These are phyloP conservation scores for Nipponacmea schrenckii DNA, from an alignment of 2,888 invertebrate species.

Conservation along the genomic window DNA sequence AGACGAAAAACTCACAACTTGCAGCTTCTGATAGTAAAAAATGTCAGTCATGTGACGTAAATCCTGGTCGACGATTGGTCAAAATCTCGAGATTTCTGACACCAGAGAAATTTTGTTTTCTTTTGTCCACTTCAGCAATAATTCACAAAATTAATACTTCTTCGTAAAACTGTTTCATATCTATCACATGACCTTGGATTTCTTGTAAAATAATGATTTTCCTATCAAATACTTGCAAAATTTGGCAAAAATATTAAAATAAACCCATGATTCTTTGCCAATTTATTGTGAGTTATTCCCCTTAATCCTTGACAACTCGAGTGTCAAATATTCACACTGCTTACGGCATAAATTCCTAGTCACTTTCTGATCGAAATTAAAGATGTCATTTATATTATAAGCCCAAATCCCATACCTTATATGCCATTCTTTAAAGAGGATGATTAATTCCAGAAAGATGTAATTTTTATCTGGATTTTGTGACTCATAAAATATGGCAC, in stretches of 20 bases:
- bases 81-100: not conserved
- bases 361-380: no score
- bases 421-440: no score
- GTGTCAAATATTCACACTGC: no score
- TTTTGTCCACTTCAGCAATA: not conserved
- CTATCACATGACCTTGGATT: no score
- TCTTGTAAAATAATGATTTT: no score
- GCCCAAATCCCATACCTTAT: no score
- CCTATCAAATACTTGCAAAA: not conserved
- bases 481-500: no score
- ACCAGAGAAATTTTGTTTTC: not conserved
- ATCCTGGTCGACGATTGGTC: not conserved
- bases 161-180: not conserved
- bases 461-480: no score
- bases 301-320: not conserved
- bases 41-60: not conserved
- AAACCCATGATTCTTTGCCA: constrained; percentile 4
- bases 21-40: constrained; percentile 5
- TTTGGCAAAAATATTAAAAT: not conserved
- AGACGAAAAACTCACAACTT: not conserved
- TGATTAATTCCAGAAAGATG: no score
- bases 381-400: no score
- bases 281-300: not conserved
- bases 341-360: no score
- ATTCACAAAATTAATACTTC: not conserved